A percentile compares a stretch with the other conserved stretches of the same genome.
These are phyloP conservation scores for Coboldia fuscipes DNA, from an alignment of 1,140 invertebrate genomes.

Conservation along the genomic window DNA sequence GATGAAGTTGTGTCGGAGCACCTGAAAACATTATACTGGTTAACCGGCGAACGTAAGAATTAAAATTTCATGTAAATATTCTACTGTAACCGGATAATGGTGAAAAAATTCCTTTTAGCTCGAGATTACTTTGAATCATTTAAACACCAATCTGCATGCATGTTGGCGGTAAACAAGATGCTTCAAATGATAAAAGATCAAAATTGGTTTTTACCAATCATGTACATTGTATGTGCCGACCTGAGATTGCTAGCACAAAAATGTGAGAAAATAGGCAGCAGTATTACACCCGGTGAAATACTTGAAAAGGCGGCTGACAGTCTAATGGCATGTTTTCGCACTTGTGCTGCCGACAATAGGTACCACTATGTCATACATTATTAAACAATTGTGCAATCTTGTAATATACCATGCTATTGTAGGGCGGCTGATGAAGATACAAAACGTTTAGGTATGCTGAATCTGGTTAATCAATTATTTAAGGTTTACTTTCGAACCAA, in stretches of 20 bases:
- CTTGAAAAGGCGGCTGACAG: constrained; percentile 87
- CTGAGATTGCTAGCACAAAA: constrained; percentile 61
- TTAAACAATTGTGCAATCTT: neutral
- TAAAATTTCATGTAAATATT: neutral
- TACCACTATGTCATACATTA: constrained; percentile 6
- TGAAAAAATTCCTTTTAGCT: constrained; percentile 12
- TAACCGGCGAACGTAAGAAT: constrained; percentile 23
- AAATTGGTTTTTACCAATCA: constrained; percentile 84
- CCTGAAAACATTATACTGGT: constrained; percentile 29
- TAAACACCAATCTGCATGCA: constrained; percentile 50
- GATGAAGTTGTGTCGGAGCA: constrained; percentile 64
- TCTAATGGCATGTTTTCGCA: constrained; percentile 83
- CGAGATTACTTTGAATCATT: constrained; percentile 57
- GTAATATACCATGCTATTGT: neutral
- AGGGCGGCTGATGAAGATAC: constrained; percentile 69
- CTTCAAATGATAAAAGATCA: constrained; percentile 81
- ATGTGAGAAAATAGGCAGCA: constrained; percentile 35
- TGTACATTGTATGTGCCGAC: constrained; percentile 77
- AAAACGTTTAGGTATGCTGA: constrained; percentile 89
- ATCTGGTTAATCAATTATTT: constrained; percentile 88
- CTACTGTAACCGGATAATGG: neutral
- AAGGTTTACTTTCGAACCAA: constrained; percentile 97
- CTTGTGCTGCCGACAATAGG: constrained; percentile 84
- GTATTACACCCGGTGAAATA: constrained; percentile 43
- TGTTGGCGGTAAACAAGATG: constrained; percentile 60